These are phyloP conservation scores for Coryphaenoides rupestris DNA, from an alignment of 2,113 vertebrate species.

Conservation along the genomic window DNA sequence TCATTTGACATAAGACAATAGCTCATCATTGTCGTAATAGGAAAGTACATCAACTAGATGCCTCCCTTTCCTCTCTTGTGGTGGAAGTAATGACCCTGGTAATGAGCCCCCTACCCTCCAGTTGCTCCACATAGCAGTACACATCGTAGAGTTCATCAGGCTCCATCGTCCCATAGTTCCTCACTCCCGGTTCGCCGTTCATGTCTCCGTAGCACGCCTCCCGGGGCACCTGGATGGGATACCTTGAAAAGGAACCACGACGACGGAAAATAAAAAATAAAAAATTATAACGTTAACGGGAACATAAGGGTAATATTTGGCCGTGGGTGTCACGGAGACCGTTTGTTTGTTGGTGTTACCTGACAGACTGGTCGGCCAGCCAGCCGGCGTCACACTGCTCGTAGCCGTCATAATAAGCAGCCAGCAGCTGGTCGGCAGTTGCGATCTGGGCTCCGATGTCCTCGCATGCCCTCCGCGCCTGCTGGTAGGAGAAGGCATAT, in stretches of 20 bases:
- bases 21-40: no score
- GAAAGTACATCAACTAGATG: no score
- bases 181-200: constrained; percentile 86
- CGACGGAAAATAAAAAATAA: constrained; percentile 1
- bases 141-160: constrained; percentile 85
- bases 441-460: constrained; percentile 83
- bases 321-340: no score
- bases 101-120: constrained; percentile 78
- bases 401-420: constrained; percentile 84
- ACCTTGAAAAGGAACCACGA: constrained; percentile 65
- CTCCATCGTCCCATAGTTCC: constrained; percentile 87
- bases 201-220: constrained; percentile 92
- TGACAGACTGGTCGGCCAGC: constrained; percentile 93
- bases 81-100: background rate
- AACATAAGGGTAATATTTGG: background rate
- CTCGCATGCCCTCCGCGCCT: constrained; percentile 80
- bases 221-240: constrained; percentile 87
- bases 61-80: no score
- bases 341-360: constrained; percentile 61
- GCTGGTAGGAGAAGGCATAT: constrained; percentile 82
- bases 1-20: no score
- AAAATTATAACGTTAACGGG: background rate
- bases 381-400: constrained; percentile 95
- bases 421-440: constrained; percentile 85
- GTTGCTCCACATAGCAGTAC: constrained; percentile 88